Evolutionary conservation across 1,140 invertebrate genomes (phyloP), one percentile per base, ranked within the genome.

Genomic region (Pseudachorutes palmiensis): DNA sequence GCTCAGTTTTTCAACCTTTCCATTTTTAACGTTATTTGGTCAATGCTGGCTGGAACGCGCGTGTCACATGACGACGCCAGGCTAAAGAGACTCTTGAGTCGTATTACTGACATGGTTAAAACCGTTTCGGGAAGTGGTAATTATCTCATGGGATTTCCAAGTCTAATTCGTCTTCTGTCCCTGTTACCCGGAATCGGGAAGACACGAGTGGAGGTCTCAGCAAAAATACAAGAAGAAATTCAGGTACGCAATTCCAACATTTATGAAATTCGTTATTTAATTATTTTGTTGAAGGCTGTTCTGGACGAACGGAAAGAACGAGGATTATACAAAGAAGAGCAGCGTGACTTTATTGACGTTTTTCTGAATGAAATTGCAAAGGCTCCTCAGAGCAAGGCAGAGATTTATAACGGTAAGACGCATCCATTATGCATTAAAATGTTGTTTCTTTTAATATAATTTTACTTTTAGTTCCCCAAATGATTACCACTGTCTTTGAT

Each of bases 321-420:
- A 5, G 51, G 51, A 14, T n/a, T 9, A 24, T 64, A 41, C 24
- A 30, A 62, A 29, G 61, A 14, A 26, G 22, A 33, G 14, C 28
- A 12, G 12, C 12, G 62, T n/a, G 62, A 68, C 30, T 68, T 58
- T 31, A 28, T 64, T 12, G 67, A 68, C 48, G 57, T 26, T 1
- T 69, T 65, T 57, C 5, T 69, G 9, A 1, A 45, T 1, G 64
- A 69, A 69, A 28, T 48, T n/a, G 30, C 41, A 2, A 69, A 62
- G 19, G 66, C 29, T 66, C 59, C 58, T 22, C 28, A 26, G 64
- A 64, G 55, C 29, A 62, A 66, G 33, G 3, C 51, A 12, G 3
- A 57, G 5, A 24, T 24, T 12, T n/a, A 14, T 57, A 12, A 9
- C 14, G 14, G 51, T 26, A n/a, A n/a, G 51, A 5, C 12, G 3